phyloP scores from a whole-genome alignment of 2,113 vertebrate genomes.

The mouse (Mus musculus) region GRCm39 chr3:143575501-143576000 shows the following conservation, averaged over 20 bases:
- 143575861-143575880: not conserved
- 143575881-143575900: not conserved
- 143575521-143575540: not conserved
- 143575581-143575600: not conserved
- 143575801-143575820: not conserved
- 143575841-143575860: not conserved
- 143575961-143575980: not conserved
- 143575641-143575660: not conserved
- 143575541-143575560: not conserved
- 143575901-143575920: not conserved
- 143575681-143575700: not conserved
- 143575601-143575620: slow-evolving; percentile 9
- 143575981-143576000: not conserved
- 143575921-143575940: not conserved
- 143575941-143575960: slow-evolving; percentile 9
- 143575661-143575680: not conserved
- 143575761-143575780: not conserved
- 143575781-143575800: not conserved
- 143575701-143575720: not conserved
- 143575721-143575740: not conserved
- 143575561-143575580: not conserved
- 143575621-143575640: slow-evolving; percentile 6
- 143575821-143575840: slow-evolving; percentile 20
- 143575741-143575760: not conserved
- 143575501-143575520: slow-evolving; percentile 10